Evolutionary conservation across 2,113 vertebrate species (phyloP).

Genomic region (Siniperca chuatsi): DNA sequence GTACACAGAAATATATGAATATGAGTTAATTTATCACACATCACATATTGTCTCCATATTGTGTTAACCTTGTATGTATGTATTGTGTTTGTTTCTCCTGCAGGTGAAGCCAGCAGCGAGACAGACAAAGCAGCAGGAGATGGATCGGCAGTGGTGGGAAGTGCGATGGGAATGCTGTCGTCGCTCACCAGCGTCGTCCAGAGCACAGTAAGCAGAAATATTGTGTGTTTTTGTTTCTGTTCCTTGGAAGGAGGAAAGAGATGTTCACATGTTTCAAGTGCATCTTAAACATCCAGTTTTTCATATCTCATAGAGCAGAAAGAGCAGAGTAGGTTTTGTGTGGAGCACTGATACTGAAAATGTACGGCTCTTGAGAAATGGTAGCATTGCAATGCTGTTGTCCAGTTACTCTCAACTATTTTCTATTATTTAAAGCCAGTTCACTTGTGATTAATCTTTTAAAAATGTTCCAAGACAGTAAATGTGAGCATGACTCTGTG

Average conservation of each 20-base stretch:
- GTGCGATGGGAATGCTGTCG: slow-evolving; percentile 92
- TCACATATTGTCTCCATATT: not conserved
- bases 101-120: slow-evolving; percentile 72
- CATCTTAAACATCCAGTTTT: not conserved
- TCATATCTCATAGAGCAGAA: not conserved
- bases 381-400: not conserved
- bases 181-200: slow-evolving; percentile 94
- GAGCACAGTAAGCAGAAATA: slow-evolving; percentile 89
- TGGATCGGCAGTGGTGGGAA: slow-evolving; percentile 76
- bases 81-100: not conserved
- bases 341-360: not conserved
- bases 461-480: not conserved
- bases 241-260: not conserved
- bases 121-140: slow-evolving; percentile 63
- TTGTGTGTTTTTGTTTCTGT: not conserved
- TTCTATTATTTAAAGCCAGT: not conserved
- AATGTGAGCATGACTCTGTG: not conserved
- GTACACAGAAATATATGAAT: not conserved
- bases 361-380: not conserved
- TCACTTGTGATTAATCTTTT: not conserved
- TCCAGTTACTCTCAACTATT: not conserved
- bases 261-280: not conserved
- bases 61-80: not conserved
- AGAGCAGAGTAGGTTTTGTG: not conserved
- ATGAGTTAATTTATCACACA: too few relatives aligned